Conservation (phyloP, 1,140 invertebrate species). For the Microplitis mediator region DNA sequence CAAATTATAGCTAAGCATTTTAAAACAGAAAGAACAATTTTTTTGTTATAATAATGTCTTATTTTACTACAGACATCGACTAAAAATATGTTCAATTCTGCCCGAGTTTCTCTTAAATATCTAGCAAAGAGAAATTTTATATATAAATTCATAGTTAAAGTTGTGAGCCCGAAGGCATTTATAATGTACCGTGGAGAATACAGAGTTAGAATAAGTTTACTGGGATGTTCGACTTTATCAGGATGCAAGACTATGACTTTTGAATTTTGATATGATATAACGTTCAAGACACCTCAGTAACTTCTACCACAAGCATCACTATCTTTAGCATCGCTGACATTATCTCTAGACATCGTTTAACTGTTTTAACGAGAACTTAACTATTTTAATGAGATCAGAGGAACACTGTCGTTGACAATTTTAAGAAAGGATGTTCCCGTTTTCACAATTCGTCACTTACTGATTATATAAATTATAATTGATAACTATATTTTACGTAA, state of each 20-base stretch:
- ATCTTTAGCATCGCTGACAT: too few species aligned
- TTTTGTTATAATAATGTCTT: too few species aligned
- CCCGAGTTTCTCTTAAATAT: too few species aligned
- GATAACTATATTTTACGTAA: too few species aligned
- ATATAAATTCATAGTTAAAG: not conserved
- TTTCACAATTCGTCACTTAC: conserved; percentile 14
- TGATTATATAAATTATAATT: too few species aligned
- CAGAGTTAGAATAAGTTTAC: conserved; percentile 33
- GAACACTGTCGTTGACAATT: conserved; percentile 33
- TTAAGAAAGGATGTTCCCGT: conserved; percentile 28
- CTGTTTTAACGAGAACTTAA: conserved; percentile 39
- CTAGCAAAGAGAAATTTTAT: too few species aligned
- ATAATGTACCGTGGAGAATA: conserved; percentile 31
- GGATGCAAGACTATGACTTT: conserved; percentile 1
- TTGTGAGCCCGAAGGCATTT: not conserved
- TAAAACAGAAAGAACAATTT: too few species aligned
- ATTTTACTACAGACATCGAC: too few species aligned
- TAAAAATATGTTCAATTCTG: too few species aligned
- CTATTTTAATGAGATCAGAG: conserved; percentile 46
- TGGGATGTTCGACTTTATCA: conserved; percentile 39
- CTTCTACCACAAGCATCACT: not conserved
- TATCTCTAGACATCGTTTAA: conserved; percentile 39
- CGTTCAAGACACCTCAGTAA: conserved; percentile 33
- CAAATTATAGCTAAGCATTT: too few species aligned
- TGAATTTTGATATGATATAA: conserved; percentile 37